phyloP scores from a whole-genome alignment of 2,113 vertebrate species.

The Plotosus lineatus region DNA sequence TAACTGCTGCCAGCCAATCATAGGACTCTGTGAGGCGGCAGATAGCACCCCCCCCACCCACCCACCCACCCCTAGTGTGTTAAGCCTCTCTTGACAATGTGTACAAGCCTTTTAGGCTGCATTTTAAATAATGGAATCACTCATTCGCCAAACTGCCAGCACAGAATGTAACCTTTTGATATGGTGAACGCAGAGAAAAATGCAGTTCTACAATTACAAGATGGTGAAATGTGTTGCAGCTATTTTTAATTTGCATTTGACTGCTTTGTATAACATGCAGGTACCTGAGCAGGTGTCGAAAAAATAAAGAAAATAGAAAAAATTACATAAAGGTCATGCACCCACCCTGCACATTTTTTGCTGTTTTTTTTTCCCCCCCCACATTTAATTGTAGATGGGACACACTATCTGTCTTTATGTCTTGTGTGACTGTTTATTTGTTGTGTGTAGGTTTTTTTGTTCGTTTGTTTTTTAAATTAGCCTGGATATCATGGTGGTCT shows the following conservation, averaged over 20 bases:
- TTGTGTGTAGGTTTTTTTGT: no score
- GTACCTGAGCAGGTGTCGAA: neutral
- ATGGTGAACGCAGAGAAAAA: neutral
- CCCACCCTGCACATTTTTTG: neutral
- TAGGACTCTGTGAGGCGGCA: no score
- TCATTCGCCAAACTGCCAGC: no score
- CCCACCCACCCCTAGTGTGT: no score
- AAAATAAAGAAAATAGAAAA: neutral
- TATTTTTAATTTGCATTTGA: neutral
- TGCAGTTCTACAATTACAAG: neutral
- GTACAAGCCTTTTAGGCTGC: neutral
- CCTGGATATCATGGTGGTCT: neutral
- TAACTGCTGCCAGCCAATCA: no score
- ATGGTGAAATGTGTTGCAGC: neutral
- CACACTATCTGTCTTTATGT: no score
- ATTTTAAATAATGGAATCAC: neutral
- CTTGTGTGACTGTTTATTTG: no score
- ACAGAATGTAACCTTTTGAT: neutral
- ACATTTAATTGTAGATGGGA: neutral
- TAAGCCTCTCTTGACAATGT: no score
- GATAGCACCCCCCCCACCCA: no score
- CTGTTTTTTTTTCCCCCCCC: neutral
- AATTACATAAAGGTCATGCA: neutral
- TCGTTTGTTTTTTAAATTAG: neutral
- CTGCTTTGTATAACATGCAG: neutral